Conservation (phyloP, 2,888 invertebrate species). For the Caenorhabditis sp. region DNA sequence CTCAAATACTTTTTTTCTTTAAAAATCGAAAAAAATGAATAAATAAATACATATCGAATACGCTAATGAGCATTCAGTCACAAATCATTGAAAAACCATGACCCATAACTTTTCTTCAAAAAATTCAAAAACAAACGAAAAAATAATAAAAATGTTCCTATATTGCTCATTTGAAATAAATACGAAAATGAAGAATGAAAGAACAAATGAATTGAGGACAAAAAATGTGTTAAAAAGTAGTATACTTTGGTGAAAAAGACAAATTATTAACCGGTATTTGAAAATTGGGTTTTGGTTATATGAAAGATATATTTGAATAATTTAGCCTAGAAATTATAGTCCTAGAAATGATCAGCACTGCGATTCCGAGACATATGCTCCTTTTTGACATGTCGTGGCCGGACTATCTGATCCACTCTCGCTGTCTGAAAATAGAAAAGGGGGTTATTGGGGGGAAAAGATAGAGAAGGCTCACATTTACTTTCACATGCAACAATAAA, state of each 20-base stretch:
- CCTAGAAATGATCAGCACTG: conserved; percentile 45
- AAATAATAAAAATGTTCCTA: background rate
- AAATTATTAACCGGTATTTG: conserved; percentile 18
- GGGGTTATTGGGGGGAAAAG: background rate
- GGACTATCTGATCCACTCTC: conserved; percentile 46
- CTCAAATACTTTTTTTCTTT: too few species aligned
- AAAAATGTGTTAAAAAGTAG: conserved; percentile 16
- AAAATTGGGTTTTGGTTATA: background rate
- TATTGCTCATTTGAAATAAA: conserved; percentile 1
- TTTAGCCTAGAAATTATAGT: conserved; percentile 6
- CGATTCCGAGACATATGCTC: conserved; percentile 55
- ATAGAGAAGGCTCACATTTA: background rate
- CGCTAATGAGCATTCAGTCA: conserved; percentile 3
- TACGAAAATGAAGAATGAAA: background rate
- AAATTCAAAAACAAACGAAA: conserved; percentile 8
- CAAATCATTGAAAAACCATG: conserved; percentile 7
- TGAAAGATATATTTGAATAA: background rate
- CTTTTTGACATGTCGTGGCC: conserved; percentile 42
- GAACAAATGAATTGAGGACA: conserved; percentile 17
- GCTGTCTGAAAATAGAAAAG: conserved; percentile 29
- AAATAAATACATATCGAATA: background rate
- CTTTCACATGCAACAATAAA: background rate
- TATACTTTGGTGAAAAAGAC: conserved; percentile 10
- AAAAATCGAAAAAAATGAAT: background rate
- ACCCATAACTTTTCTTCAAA: conserved; percentile 17